Evolutionary conservation across 2,888 invertebrate species (phyloP).

Genomic region (Noctua comes): DNA sequence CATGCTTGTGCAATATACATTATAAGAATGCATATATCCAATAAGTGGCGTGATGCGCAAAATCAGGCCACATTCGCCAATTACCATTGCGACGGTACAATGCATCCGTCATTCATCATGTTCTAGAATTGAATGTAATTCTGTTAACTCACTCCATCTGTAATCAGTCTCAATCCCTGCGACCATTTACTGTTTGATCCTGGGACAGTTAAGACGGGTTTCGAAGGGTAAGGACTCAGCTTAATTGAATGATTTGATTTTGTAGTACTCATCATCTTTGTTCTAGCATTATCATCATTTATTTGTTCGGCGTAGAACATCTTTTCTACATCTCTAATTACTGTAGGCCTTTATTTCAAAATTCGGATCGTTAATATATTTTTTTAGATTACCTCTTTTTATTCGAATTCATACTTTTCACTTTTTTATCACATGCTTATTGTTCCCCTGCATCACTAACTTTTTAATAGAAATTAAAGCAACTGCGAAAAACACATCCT

Average conservation of each 20-base stretch:
- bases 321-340: neutral
- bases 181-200: slow-evolving; percentile 12
- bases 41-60: neutral
- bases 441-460: neutral
- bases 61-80: slow-evolving; percentile 21
- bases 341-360: neutral
- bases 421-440: neutral
- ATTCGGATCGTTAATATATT: neutral
- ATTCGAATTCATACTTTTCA: no score
- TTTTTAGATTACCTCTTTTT: neutral
- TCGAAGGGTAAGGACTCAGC: slow-evolving; percentile 21
- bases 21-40: slow-evolving; percentile 14
- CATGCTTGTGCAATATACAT: slow-evolving; percentile 1
- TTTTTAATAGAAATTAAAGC: slow-evolving; percentile 12
- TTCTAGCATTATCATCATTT: neutral
- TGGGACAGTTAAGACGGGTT: slow-evolving; percentile 5
- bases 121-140: slow-evolving; percentile 28
- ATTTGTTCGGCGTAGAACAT: neutral
- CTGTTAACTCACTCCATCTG: slow-evolving; percentile 18
- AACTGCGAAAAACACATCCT: neutral
- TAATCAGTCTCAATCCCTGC: slow-evolving; percentile 5
- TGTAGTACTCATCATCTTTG: neutral
- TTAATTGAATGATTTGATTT: neutral
- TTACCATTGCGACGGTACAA: slow-evolving; percentile 23
- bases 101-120: slow-evolving; percentile 46